Evolutionary conservation across 2,113 vertebrate species (phyloP).

Genomic region (Microtus montanus): DNA sequence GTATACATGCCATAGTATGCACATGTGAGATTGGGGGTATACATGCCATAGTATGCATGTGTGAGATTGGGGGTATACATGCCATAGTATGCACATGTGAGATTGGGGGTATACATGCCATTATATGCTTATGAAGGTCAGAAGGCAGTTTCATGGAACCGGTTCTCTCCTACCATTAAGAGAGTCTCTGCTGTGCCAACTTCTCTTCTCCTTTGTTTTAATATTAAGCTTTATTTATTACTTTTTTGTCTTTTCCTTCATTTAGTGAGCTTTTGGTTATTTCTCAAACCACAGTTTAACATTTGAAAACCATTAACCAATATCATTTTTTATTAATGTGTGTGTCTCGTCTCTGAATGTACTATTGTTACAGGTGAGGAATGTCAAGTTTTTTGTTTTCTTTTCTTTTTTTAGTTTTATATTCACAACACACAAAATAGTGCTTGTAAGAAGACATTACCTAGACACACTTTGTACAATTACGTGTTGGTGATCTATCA

Average conservation of each 20-base stretch:
- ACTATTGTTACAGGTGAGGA: neutral
- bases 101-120: too few species aligned
- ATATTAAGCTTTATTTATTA: neutral
- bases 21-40: too few species aligned
- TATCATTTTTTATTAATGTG: neutral
- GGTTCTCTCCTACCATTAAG: neutral
- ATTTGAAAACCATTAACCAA: neutral
- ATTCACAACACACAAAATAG: neutral
- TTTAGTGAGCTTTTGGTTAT: neutral
- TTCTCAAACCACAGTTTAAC: neutral
- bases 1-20: too few species aligned
- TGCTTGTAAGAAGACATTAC: neutral
- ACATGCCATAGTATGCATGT: too few species aligned
- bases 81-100: too few species aligned
- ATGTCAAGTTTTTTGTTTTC: neutral
- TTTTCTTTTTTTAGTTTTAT: neutral
- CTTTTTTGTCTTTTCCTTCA: constrained; percentile 28
- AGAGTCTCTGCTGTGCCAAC: neutral
- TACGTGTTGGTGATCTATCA: neutral
- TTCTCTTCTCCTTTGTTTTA: neutral
- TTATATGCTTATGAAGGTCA: too few species aligned
- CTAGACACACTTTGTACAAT: neutral
- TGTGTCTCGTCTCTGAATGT: neutral
- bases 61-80: too few species aligned
- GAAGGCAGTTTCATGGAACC: neutral